Evolutionary conservation across 1,140 invertebrate genomes (phyloP), one percentile per base, ranked within the genome.

Genomic region (Drosophila orena): DNA sequence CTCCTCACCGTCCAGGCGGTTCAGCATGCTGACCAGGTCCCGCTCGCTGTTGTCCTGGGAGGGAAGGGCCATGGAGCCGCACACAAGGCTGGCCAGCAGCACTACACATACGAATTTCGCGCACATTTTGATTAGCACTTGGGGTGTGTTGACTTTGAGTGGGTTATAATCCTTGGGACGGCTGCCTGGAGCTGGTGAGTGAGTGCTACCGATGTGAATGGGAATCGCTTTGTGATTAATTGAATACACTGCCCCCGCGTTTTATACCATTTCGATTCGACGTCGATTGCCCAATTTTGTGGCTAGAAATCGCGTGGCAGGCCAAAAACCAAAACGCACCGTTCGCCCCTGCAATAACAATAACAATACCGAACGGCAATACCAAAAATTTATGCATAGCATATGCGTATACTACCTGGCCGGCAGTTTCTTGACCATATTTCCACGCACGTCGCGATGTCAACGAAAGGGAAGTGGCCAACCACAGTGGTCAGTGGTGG

Each of bases 1-100:
- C 22, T 92, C 77, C 74, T 92, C 85, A 50, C 75, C 83, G 76
- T 93, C 92, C 56, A 93, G 69, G 72, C 81, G 91, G 49, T 93
- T 92, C 65, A 94, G 86, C 79, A 93, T 91, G 50, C 84, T 84
- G 43, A 93, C 83, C 75, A 93, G 70, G 61, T 93, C 88, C 65
- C 88, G 86, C 79, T 94, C 93, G 27, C 81, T 81, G 59, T 55
- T 77, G 79, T 91, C 91, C 78, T 90, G 89, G 76, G 86, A 89
- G 40, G 91, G 88, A 53, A 92, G 43, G 15, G 89, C 89, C 24
- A 79, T 37, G 47, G 84, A 76, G 53, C 84, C 77, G 79, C 90
- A 91, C 73, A 86, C 88, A 68, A 92, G 83, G 64, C 81, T 79
- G 55, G 91, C 91, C 65, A 91, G 74, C 54, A 92, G 81, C 75